Evolutionary conservation across 2,888 invertebrate species (phyloP), one percentile per base, ranked within the genome.

Genomic region (Mongoloraphidia duomilia): DNA sequence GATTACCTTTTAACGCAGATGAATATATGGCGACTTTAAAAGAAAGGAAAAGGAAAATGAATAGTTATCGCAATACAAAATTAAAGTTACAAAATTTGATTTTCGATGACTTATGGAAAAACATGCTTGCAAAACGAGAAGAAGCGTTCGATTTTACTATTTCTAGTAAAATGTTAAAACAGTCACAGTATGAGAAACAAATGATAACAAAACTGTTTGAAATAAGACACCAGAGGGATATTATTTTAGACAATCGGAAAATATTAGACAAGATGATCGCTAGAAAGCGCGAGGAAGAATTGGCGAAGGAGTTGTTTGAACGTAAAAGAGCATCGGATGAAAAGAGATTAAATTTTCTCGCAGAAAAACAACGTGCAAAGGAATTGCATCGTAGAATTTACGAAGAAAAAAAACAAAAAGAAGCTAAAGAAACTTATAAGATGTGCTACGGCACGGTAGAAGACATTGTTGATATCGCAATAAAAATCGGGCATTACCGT

Each of bases 161-260:
- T 10, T 71, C 74, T 0, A 69, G 69, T 49, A 77, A 75, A 56
- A 70, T 80, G 5, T 63, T 79, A 61, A 75, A 76, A 57, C 70
- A 80, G 51, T 77, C 80, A 1, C 68, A 73, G 41, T 80, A 76
- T 61, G 82, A 82, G 58, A 81, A 80, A 60, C 76, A 77, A 63
- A 76, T 82, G 68, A 70, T 75, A 43, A 73, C 73, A 37, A 78
- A 79, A 64, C 65, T 82, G 50, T 74, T 74, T 63, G 77, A 79
- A 61, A 72, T 79, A 0, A 73, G 77, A 47, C 69, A 75, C 44
- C 74, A 79, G 55, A 75, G 74, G 37, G 69, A 74, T 39, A 69
- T 71, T 53, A 69, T 81, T 54, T 61, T 70, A 1, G 65, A 71
- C 45, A 79, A 78, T 58, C 70, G 75, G 57, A 63, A 66, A 42